phyloP scores from a whole-genome alignment of 2,113 vertebrate genomes.

The Quiscalus mexicanus region DNA sequence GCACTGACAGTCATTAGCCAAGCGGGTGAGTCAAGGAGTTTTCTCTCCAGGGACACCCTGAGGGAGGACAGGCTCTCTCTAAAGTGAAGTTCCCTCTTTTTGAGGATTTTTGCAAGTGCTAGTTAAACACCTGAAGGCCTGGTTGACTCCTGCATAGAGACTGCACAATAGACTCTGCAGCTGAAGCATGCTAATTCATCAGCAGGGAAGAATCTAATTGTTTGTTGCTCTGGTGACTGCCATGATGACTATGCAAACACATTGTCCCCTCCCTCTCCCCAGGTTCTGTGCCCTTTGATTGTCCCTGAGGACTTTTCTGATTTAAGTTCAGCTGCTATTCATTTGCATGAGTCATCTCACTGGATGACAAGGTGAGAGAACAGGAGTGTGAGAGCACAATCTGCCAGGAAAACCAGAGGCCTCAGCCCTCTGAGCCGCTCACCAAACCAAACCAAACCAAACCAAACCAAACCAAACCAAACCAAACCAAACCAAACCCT shows the following conservation, averaged over 20 bases:
- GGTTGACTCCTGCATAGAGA: background rate
- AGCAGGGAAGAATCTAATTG: conserved; percentile 25
- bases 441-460: background rate
- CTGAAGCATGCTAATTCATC: background rate
- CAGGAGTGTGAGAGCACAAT: background rate
- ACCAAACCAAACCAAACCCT: background rate
- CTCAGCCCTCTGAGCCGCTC: background rate
- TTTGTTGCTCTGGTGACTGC: conserved; percentile 31
- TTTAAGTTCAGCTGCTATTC: conserved; percentile 37
- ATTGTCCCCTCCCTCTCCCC: background rate
- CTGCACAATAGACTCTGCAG: background rate
- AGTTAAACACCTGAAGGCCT: conserved; percentile 17
- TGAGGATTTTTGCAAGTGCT: background rate
- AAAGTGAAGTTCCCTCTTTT: background rate
- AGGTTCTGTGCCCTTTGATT: conserved; percentile 50
- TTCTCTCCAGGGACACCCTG: background rate
- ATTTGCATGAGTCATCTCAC: conserved; percentile 42
- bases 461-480: background rate
- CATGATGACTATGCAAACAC: conserved; percentile 33
- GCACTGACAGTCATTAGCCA: background rate
- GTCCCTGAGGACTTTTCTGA: conserved; percentile 9
- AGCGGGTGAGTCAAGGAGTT: background rate
- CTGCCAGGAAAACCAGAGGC: background rate
- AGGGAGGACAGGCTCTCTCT: background rate
- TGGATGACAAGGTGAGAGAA: conserved; percentile 33